Conservation (phyloP, 1,140 invertebrate species). For the Drosophila ambigua region DNA sequence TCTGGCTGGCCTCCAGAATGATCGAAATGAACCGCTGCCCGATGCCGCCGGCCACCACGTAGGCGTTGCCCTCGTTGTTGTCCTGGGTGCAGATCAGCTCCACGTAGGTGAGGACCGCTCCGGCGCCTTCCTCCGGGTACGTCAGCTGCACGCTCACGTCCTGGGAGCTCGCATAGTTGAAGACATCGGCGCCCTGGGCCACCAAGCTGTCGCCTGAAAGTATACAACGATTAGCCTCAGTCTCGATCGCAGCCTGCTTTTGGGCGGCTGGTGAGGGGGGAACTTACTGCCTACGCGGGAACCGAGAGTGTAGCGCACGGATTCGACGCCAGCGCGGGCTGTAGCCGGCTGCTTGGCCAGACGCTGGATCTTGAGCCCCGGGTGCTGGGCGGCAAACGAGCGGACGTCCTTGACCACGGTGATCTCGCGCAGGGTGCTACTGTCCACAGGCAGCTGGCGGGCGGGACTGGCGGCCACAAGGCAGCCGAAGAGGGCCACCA, state of each 20-base stretch:
- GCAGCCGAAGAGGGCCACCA: slow-evolving; percentile 59
- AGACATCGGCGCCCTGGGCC: slow-evolving; percentile 65
- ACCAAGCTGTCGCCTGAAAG: slow-evolving; percentile 73
- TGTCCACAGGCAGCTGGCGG: slow-evolving; percentile 22
- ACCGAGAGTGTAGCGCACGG: slow-evolving; percentile 66
- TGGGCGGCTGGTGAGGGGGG: neutral
- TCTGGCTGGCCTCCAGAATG: slow-evolving; percentile 69
- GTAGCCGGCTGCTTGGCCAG: slow-evolving; percentile 36
- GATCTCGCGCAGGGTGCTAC: slow-evolving; percentile 30
- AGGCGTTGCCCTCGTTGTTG: slow-evolving; percentile 65
- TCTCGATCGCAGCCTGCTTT: neutral
- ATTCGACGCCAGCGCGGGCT: slow-evolving; percentile 9
- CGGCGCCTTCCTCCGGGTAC: slow-evolving; percentile 66
- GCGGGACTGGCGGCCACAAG: slow-evolving; percentile 39
- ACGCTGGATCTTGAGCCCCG: slow-evolving; percentile 47
- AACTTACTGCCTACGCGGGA: slow-evolving; percentile 61
- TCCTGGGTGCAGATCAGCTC: slow-evolving; percentile 74
- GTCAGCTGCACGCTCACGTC: slow-evolving; percentile 72
- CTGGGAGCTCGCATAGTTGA: slow-evolving; percentile 47
- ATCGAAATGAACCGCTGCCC: slow-evolving; percentile 76
- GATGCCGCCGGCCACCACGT: slow-evolving; percentile 75
- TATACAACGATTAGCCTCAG: slow-evolving; percentile 1
- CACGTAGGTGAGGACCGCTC: slow-evolving; percentile 65
- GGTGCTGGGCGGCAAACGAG: slow-evolving; percentile 60
- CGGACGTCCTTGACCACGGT: slow-evolving; percentile 63